Evolutionary conservation across 2,888 invertebrate genomes (phyloP), one percentile per base, ranked within the genome.

Genomic region (Pardosa pseudoannulata): DNA sequence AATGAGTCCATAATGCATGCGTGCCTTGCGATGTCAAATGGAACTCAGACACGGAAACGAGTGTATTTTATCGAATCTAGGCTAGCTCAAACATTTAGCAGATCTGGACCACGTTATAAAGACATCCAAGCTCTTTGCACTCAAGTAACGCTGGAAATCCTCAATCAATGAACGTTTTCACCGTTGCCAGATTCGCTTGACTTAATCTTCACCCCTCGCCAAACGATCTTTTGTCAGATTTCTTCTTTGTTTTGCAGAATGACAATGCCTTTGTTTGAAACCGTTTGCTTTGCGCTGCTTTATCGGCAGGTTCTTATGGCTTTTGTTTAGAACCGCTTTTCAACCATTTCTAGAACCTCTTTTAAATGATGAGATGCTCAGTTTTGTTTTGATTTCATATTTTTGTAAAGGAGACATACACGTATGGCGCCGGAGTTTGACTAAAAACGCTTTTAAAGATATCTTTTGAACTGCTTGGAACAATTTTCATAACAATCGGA

Each of bases 151-250:
- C 29, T 13, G 2, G 2, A 65, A 31, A 65, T 29, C 31, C 29
- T 31, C 29, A 70, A 70, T 70, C 70, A 70, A 70, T 70, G 68
- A 70, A 16, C 11, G 41, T 41, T 70, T 70, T 16, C 70, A 41
- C 11, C 27, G 41, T 70, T 27, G n/a, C 70, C 41, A 39, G 41
- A 70, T 39, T 70, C 23, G 70, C 70, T 39, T 70, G 70, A 70
- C 70, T 70, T 41, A 39, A 70, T 70, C 41, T 70, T 32, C 70
- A 36, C 41, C 70, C n/a, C 36, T 67, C 41, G 28, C 41, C 41
- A 39, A 70, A 70, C 28, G 41, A 70, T 70, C 41, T 39, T 70
- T 70, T 70, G 70, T 70, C 28, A 28, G 28, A 70, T 70, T 41
- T 41, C 70, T 28, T 41, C 70, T 16, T 41, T 70, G 70, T 39